Evolutionary conservation across 2,888 invertebrate genomes (phyloP).

Genomic region (Creontiades dilutus): DNA sequence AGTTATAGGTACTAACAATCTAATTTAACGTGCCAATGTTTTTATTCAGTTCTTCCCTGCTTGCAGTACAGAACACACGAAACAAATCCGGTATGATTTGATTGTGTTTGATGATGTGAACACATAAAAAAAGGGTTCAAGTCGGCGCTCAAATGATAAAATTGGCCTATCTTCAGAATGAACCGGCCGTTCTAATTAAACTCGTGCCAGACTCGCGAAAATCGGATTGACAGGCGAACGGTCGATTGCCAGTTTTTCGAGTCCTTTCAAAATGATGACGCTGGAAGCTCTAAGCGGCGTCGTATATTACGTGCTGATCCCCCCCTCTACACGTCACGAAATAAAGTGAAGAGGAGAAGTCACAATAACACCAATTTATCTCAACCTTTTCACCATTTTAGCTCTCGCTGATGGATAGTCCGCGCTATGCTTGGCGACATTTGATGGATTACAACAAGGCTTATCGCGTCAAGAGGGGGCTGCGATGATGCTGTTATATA

Average conservation of each 20-base stretch:
- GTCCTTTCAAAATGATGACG: slow-evolving; percentile 29
- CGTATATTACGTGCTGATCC: not conserved
- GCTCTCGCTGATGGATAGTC: slow-evolving; percentile 46
- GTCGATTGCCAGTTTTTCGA: not conserved
- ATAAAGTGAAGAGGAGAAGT: slow-evolving; percentile 52
- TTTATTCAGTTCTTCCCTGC: no score
- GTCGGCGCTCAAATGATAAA: no score
- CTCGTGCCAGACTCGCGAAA: not conserved
- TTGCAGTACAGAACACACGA: no score
- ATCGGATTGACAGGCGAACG: not conserved
- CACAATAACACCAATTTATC: slow-evolving; percentile 68
- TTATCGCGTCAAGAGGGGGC: slow-evolving; percentile 14
- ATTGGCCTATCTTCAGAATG: not conserved
- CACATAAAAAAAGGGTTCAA: no score
- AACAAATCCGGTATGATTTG: no score
- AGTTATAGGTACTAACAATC: no score
- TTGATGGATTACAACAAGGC: slow-evolving; percentile 56
- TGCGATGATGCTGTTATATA: not conserved
- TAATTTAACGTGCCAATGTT: no score
- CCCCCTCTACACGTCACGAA: not conserved
- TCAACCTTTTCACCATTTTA: slow-evolving; percentile 64
- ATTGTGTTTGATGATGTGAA: no score
- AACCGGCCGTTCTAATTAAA: not conserved
- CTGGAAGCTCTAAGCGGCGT: not conserved
- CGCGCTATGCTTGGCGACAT: slow-evolving; percentile 18